Base-by-base conservation (phyloP, 2,797 vertebrate species). In the Micropoecilia bifurca region DNA sequence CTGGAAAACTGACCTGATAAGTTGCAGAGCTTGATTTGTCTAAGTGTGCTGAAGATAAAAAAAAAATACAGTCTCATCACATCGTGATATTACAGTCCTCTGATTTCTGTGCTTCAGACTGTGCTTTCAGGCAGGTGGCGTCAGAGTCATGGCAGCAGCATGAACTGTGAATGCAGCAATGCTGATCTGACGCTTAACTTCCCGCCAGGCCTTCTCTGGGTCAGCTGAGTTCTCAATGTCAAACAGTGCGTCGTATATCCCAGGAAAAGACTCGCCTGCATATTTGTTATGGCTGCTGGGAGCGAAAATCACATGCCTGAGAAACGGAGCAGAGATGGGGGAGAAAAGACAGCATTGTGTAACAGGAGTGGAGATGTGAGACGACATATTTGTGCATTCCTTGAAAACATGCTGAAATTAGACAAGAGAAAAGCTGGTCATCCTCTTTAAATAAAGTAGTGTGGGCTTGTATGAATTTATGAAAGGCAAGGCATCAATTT, bases 241-340 rank as follows among this genome's bases (percentile, higher is more conserved):
- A 85, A 98, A 98, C 93, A 99, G 74, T 72, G 98, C 96, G 74
- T 99, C 98, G 0, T 97, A 99, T 90, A 99, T 98, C 71, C 98
- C 98, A 0, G 98, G 98, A 89, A 99, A 99, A 14, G 98, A 97
- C 86, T 97, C 96, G 0, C 97, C 97, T 0, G 96, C 96, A 0
- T 99, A 99, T 87, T 99, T 99, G 82, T 98, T 98, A 83, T 97
- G 96, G 83, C 96, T 97, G 93, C 97, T 99, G 45, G 98, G 98
- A 81, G 98, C 98, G 81, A 97, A 99, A 82, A 99, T 96, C 55
- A 99, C 77, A 73, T 99, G 98, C 77, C 98, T 99, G 77, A 74
- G 87, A 89, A 87, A 89, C 16, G 80, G 61, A 82, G 57, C 41
- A 73, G 14, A 72, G 66, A 61, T 18, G 28, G 78, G n/a, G 48